A percentile compares a stretch with the other conserved stretches of the same genome.
phyloP scores from a whole-genome alignment of 1,140 invertebrate species.

The Danaus plexippus region DNA sequence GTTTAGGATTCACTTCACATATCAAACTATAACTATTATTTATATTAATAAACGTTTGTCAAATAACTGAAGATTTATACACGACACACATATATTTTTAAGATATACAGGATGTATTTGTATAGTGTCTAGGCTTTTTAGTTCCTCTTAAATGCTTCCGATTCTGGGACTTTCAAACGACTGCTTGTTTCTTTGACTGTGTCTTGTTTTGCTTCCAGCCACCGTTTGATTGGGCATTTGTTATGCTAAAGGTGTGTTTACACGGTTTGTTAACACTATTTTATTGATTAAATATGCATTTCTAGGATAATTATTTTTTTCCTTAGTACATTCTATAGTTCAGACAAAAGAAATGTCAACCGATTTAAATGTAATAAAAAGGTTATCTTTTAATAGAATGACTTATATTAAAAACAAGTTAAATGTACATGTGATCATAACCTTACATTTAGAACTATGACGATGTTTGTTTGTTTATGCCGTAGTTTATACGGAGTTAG shows the following conservation, averaged over 20 bases:
- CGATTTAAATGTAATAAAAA: too few species aligned
- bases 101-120: too few species aligned
- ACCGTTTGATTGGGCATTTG: constrained; percentile 26
- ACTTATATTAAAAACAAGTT: too few species aligned
- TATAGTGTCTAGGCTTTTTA: too few species aligned
- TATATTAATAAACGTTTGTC: constrained; percentile 1
- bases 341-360: too few species aligned
- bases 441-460: too few species aligned
- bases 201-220: constrained; percentile 38
- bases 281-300: constrained; percentile 10
- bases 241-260: constrained; percentile 33
- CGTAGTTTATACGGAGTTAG: constrained; percentile 15
- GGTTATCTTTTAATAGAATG: too few species aligned
- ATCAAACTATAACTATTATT: constrained; percentile 12
- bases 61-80: neutral
- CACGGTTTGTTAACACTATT: constrained; percentile 13
- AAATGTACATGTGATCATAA: too few species aligned
- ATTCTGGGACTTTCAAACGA: constrained; percentile 26
- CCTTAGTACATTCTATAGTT: too few species aligned
- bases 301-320: too few species aligned
- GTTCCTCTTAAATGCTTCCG: constrained; percentile 6
- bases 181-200: constrained; percentile 27
- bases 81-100: neutral
- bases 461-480: neutral
- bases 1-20: constrained; percentile 16